Evolutionary conservation across 2,888 invertebrate genomes (phyloP).

Genomic region (Eupithecia vulgata): DNA sequence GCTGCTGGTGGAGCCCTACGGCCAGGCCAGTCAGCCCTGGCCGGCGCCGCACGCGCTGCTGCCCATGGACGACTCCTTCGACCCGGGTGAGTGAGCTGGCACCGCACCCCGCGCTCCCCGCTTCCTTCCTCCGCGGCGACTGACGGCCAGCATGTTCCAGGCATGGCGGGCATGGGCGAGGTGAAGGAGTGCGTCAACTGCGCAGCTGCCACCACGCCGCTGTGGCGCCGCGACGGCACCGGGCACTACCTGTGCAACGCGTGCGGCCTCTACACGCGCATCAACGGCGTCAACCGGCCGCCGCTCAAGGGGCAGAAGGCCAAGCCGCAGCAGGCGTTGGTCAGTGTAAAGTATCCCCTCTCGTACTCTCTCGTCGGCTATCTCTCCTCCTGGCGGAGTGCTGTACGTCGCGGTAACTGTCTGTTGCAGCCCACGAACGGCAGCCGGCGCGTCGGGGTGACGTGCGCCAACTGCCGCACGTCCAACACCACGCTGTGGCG

Average conservation of each 20-base stretch:
- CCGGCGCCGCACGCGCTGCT: slow-evolving; percentile 67
- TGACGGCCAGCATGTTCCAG: slow-evolving; percentile 45
- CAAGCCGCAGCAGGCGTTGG: slow-evolving; percentile 85
- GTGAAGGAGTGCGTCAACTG: slow-evolving; percentile 97
- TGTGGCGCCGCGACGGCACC: slow-evolving; percentile 99
- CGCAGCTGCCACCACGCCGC: slow-evolving; percentile 94
- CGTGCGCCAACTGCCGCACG: slow-evolving; percentile 98
- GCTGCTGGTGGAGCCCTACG: slow-evolving; percentile 75
- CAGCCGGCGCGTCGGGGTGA: slow-evolving; percentile 88
- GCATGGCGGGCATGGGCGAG: slow-evolving; percentile 83
- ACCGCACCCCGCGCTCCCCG: neutral
- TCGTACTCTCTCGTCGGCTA: neutral
- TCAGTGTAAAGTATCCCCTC: slow-evolving; percentile 46
- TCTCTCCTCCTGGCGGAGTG: neutral
- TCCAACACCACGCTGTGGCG: slow-evolving; percentile 98
- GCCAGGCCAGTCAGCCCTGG: slow-evolving; percentile 76
- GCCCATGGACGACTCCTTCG: slow-evolving; percentile 79
- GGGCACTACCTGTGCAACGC: slow-evolving; percentile 99
- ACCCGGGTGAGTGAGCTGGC: slow-evolving; percentile 67
- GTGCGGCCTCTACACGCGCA: slow-evolving; percentile 95
- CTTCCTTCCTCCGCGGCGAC: neutral
- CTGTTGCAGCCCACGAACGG: slow-evolving; percentile 80
- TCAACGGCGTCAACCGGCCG: slow-evolving; percentile 90
- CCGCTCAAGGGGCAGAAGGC: slow-evolving; percentile 86
- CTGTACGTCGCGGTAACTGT: slow-evolving; percentile 5